Base-by-base conservation (phyloP, 37 sponge, comb jelly and placozoan genomes). In the Ianthella basta region DNA sequence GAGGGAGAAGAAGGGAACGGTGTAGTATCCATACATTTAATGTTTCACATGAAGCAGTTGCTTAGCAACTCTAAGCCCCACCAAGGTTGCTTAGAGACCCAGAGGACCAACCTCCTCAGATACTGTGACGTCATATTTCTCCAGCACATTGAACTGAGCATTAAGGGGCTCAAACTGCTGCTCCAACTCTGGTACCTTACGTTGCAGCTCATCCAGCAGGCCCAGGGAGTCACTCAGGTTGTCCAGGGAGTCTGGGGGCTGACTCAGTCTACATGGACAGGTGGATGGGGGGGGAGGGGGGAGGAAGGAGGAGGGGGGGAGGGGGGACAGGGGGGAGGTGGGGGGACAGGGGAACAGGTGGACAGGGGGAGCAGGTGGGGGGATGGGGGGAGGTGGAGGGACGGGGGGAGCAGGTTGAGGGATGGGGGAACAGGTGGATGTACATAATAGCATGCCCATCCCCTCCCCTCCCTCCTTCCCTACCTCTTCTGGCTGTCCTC, bases 121-220 rank as follows among this genome's bases (percentile, higher is more conserved):
- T 15, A 91, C 83, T 23, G 70, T 68, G 5, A 99, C 97, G 24
- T 97, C 97, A 77, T 97, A 91, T 75, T 97, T 95, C 54, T 86
- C 75, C 55, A 99, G 93, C 68, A 99, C 89, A 44, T 88, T 84
- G 73, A 99, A 99, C 89, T 93, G 97, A 59, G 97, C 99, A 27
- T 90, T 85, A 23, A 99, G 91, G 0, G 99, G 99, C 27, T 90
- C 87, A 79, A 97, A 93, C 79, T 95, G 84, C n/a, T 83, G 73
- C 84, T 97, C 99, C 32, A 87, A 84, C 66, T 90, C 80, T 4
- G 92, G 81, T 60, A 91, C 60, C 25, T 91, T 80, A 0, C 61
- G 35, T 81, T 97, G 92, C 55, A 97, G 84, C 65, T 84, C 80
- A 27, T 99, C 97, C 80, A 99, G 83, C 59, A 97, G 88, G 18